Percentiles rank a stretch among this genome's conserved stretches.
These are phyloP conservation scores for Neodontobutis hainanensis DNA, from an alignment of 2,113 vertebrate genomes.

Conservation along the genomic window DNA sequence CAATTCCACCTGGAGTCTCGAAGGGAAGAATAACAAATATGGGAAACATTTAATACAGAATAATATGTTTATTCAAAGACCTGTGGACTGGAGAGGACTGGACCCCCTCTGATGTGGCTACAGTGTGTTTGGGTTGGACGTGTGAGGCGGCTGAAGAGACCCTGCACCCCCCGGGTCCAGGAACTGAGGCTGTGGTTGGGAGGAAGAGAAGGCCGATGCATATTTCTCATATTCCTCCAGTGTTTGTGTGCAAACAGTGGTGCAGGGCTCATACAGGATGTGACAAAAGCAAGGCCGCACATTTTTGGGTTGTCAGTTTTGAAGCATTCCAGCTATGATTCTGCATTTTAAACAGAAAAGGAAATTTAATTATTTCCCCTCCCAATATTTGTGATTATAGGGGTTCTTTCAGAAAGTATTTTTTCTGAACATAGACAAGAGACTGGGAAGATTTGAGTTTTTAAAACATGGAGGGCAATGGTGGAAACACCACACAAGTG, in stretches of 20 bases:
- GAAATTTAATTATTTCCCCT: too few relatives aligned
- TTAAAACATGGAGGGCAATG: too few relatives aligned
- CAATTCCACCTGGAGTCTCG: constrained; percentile 79
- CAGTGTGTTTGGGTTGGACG: constrained; percentile 78
- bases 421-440: too few relatives aligned
- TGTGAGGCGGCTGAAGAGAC: constrained; percentile 64
- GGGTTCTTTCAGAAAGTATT: too few relatives aligned
- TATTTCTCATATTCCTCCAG: constrained; percentile 67
- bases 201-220: constrained; percentile 68
- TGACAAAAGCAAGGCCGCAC: constrained; percentile 38
- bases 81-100: constrained; percentile 69
- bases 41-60: constrained; percentile 82
- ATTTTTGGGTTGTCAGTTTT: constrained; percentile 13
- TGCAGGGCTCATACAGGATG: constrained; percentile 48
- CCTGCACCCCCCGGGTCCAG: constrained; percentile 68
- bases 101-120: constrained; percentile 77
- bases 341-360: too few relatives aligned
- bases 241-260: constrained; percentile 36
- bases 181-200: constrained; percentile 62
- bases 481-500: too few relatives aligned
- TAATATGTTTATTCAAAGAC: constrained; percentile 79
- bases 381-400: too few relatives aligned
- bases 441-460: too few relatives aligned
- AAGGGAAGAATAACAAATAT: constrained; percentile 81
- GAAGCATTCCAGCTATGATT: neutral